phyloP scores from a whole-genome alignment of 1,140 invertebrate genomes.

The Trachymyrmex cornetzi region DNA sequence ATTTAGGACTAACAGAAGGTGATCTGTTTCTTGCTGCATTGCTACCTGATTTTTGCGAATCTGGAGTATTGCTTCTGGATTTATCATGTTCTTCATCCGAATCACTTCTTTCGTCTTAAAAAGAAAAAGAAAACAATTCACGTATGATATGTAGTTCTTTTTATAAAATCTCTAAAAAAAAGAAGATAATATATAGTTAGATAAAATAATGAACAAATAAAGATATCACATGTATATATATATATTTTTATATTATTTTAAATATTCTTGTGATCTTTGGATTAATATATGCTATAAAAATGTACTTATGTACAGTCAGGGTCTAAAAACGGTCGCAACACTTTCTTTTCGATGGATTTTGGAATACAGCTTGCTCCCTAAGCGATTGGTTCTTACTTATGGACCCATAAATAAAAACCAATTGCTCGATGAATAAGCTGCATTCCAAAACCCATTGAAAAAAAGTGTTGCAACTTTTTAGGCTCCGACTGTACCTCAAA shows the following conservation, averaged over 20 bases:
- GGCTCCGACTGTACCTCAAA: no score
- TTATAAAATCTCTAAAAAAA: not conserved
- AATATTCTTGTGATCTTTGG: not conserved
- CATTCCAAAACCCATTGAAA: no score
- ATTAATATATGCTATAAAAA: not conserved
- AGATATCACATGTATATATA: not conserved
- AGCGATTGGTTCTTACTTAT: no score
- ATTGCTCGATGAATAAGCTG: no score
- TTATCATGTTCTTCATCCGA: conserved; percentile 70
- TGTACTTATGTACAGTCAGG: no score
- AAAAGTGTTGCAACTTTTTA: no score
- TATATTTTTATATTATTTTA: not conserved
- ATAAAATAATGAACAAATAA: not conserved
- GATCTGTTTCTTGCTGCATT: conserved; percentile 47
- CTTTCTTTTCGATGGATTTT: no score
- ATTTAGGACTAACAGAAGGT: conserved; percentile 62
- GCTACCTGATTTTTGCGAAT: conserved; percentile 66
- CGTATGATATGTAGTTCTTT: not conserved
- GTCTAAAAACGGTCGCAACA: no score
- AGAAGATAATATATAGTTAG: not conserved
- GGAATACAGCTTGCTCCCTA: no score
- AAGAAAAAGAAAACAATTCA: not conserved
- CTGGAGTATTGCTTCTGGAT: conserved; percentile 60
- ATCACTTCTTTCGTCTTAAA: conserved; percentile 66
- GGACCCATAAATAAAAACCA: no score